Conservation (phyloP, 2,888 invertebrate species). For the Allygus modestus region DNA sequence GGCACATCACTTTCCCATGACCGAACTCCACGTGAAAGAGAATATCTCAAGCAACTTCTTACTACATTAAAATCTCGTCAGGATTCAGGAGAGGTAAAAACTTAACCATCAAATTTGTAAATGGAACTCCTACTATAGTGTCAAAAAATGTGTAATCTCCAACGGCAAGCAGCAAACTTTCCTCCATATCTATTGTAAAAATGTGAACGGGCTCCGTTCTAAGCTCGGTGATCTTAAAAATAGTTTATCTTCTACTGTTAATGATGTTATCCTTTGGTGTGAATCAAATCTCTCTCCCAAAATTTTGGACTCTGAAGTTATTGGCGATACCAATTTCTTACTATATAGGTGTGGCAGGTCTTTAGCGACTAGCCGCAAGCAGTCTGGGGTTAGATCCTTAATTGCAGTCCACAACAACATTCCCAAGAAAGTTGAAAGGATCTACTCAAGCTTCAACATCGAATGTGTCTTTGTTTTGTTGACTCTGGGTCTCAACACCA, state of each 20-base stretch:
- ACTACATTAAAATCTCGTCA: background rate
- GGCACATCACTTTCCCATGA: constrained; percentile 11
- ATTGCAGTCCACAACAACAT: constrained; percentile 27
- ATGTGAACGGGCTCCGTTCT: constrained; percentile 39
- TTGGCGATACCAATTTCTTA: background rate
- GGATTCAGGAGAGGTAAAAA: constrained; percentile 11
- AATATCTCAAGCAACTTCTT: background rate
- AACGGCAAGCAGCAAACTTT: constrained; percentile 4
- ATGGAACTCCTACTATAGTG: constrained; percentile 29
- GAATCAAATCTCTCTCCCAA: constrained; percentile 28
- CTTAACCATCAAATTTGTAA: constrained; percentile 25
- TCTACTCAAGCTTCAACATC: background rate
- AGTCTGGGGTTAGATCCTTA: constrained; percentile 22
- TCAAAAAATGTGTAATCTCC: background rate
- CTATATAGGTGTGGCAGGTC: constrained; percentile 27
- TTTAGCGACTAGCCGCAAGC: background rate
- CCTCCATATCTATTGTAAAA: constrained; percentile 39
- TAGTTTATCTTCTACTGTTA: background rate
- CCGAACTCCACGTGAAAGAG: constrained; percentile 6
- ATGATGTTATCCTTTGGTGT: constrained; percentile 25
- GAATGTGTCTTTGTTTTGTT: constrained; percentile 23
- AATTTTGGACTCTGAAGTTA: constrained; percentile 3
- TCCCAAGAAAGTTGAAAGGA: background rate
- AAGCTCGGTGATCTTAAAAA: constrained; percentile 7
- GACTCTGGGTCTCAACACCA: background rate